These are phyloP conservation scores for Chrysogorgia sp. DNA, from an alignment of 92 coral and sea anemone genomes.

Conservation along the genomic window DNA sequence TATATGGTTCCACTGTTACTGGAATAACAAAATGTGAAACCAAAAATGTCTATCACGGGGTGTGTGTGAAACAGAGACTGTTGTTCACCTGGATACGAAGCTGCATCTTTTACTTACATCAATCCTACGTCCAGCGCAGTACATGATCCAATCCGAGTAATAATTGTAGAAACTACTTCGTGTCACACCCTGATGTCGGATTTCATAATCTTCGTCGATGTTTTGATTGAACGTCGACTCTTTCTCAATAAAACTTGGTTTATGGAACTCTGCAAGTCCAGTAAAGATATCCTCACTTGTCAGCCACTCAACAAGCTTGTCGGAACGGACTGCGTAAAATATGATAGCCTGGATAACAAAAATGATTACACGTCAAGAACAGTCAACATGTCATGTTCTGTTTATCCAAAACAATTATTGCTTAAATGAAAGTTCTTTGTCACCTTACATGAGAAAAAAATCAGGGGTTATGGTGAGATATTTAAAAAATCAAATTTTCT, in stretches of 20 bases:
- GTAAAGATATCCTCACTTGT: slow-evolving; percentile 62
- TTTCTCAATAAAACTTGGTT: slow-evolving; percentile 70
- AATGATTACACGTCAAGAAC: too few species aligned
- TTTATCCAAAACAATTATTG: too few species aligned
- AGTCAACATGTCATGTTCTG: too few species aligned
- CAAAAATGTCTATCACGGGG: too few species aligned
- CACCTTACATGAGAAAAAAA: too few species aligned
- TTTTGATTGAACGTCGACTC: slow-evolving; percentile 93
- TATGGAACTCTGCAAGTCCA: slow-evolving; percentile 69
- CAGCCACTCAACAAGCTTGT: slow-evolving; percentile 87
- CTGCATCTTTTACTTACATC: slow-evolving; percentile 61
- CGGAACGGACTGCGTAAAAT: slow-evolving; percentile 82
- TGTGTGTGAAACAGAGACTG: neutral
- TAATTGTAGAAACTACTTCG: slow-evolving; percentile 75
- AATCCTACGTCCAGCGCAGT: slow-evolving; percentile 81
- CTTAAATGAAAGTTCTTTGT: too few species aligned
- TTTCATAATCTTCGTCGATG: slow-evolving; percentile 95
- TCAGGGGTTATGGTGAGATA: too few species aligned
- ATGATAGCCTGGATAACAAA: slow-evolving; percentile 77
- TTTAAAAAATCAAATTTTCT: too few species aligned
- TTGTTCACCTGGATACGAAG: neutral
- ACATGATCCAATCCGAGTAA: slow-evolving; percentile 89
- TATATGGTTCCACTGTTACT: too few species aligned
- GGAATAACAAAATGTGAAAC: too few species aligned
- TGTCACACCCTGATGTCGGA: slow-evolving; percentile 85